Conservation (phyloP, 2,797 vertebrate species). For the Sus cebifrons region DNA sequence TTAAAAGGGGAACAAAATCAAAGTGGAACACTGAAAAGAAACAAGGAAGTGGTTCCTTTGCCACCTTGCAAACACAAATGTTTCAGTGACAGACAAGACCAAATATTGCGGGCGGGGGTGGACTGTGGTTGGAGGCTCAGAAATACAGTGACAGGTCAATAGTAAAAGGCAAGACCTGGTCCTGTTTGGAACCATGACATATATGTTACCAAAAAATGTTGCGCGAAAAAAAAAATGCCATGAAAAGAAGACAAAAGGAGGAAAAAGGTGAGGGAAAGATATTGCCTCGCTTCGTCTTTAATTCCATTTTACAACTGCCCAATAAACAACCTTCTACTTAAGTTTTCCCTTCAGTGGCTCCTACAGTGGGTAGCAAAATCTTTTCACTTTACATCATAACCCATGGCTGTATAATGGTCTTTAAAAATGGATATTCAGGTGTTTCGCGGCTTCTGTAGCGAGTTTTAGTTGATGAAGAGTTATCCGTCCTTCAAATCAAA, state of each 20-base stretch:
- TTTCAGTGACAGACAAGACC: neutral
- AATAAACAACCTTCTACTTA: constrained; percentile 63
- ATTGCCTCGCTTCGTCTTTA: constrained; percentile 12
- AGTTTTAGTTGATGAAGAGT: neutral
- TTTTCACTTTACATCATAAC: constrained; percentile 49
- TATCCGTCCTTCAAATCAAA: neutral
- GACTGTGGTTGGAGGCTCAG: neutral
- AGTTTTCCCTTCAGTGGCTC: constrained; percentile 48
- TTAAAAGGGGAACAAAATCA: constrained; percentile 63
- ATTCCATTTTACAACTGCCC: constrained; percentile 42
- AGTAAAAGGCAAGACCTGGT: constrained; percentile 8
- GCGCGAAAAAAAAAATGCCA: neutral
- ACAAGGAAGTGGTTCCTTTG: neutral
- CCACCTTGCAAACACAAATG: neutral
- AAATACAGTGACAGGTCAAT: neutral
- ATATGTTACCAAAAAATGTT: constrained; percentile 12
- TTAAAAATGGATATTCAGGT: constrained; percentile 36
- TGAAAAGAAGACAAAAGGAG: constrained; percentile 8
- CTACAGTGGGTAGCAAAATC: constrained; percentile 59
- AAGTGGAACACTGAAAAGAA: constrained; percentile 27
- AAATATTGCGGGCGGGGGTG: neutral
- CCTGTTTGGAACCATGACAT: neutral
- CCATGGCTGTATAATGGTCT: neutral
- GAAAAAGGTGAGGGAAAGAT: neutral
- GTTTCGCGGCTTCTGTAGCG: constrained; percentile 62